Base-by-base conservation (phyloP, 2,888 invertebrate genomes). In the Synergus japonicus region DNA sequence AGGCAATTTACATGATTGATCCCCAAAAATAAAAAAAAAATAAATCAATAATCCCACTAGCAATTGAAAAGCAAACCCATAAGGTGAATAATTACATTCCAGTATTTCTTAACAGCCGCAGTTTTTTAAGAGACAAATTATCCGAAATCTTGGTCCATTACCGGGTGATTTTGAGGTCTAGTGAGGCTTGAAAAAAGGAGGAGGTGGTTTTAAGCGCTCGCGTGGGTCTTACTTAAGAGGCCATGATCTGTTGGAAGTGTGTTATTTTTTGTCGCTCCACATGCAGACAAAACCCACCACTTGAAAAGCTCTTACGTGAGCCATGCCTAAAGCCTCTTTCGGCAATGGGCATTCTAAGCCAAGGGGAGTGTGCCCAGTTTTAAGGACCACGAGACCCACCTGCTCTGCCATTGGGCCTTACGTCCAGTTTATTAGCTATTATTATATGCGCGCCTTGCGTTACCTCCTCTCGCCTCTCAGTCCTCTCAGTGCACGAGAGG, bases 341-440 rank as follows among this genome's bases (percentile, higher is more conserved):
- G 81, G 76, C 79, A 76, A 81, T 69, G 78, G 80, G 41, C 49
- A 29, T 73, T 73, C 54, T 41, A 54, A 80, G 85, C 87, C 89
- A 89, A 89, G 86, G 86, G 86, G 87, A 87, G 89, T 87, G 86
- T 85, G 88, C 87, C 87, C 85, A 84, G 82, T 83, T 77, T 84
- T 82, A 86, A 82, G 83, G 81, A 79, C 81, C 83, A 78, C 66
- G 77, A 85, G 84, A 83, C 86, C 89, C 90, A 90, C 91, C 90
- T 90, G 90, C 89, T 87, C 85, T 86, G 86, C 86, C 88, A 87
- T 87, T 85, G 88, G 86, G 87, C 87, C 86, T 87, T 85, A 86
- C 88, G 89, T 89, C 85, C 90, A 88, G 88, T 91, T 91, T 91
- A 91, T 91, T 91, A 91, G 89, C 89, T 90, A 91, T 91, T 92